A percentile compares a stretch with the other conserved stretches of the same genome.
Conservation (phyloP, 2,797 vertebrate species). For the Pangasius larnaudii region DNA sequence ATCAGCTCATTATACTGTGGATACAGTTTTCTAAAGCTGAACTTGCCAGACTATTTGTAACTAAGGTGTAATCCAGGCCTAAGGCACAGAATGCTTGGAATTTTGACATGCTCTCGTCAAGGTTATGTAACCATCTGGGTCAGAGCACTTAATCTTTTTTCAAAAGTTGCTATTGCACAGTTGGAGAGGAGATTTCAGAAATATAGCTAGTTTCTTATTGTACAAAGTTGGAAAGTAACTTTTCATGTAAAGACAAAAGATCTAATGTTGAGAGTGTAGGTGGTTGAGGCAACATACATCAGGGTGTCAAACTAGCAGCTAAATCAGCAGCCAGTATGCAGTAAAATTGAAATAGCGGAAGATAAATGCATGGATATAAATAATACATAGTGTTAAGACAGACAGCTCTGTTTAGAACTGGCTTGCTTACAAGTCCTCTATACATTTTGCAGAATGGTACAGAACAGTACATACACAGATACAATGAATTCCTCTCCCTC, state of each 20-base stretch:
- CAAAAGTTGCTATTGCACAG: neutral
- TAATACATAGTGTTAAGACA: neutral
- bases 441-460: conserved; percentile 27
- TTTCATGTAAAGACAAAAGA: neutral
- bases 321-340: neutral
- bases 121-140: neutral
- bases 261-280: neutral
- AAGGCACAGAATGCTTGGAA: neutral
- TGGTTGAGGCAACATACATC: conserved; percentile 23
- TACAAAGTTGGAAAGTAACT: conserved; percentile 1
- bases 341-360: neutral
- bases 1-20: conserved; percentile 35
- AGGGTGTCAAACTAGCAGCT: conserved; percentile 15
- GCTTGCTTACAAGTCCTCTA: neutral
- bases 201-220: neutral
- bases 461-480: conserved; percentile 15
- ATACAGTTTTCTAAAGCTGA: conserved; percentile 47
- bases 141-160: neutral
- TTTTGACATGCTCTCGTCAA: conserved; percentile 13
- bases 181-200: neutral
- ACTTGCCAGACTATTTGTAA: conserved; percentile 23
- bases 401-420: conserved; percentile 12
- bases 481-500: neutral
- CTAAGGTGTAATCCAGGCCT: conserved; percentile 28
- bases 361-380: neutral